Conservation (phyloP, 30 jellyfish, hydroid and myxozoan species). For the Cassiopea andromeda region DNA sequence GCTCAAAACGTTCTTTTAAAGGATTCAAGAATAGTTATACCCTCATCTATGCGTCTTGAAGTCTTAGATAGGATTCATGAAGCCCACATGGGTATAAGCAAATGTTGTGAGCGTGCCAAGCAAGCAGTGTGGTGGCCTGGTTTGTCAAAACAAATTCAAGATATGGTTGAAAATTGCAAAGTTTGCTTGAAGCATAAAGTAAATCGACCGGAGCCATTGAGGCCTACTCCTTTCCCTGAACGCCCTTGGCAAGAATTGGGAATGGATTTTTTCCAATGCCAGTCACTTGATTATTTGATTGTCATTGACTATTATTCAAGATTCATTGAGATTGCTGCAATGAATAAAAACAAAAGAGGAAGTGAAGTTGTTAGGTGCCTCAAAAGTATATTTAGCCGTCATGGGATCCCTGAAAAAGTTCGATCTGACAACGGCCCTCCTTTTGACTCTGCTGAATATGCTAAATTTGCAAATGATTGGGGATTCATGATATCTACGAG, state of each 20-base stretch:
- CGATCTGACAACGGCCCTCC: slow-evolving; percentile 16
- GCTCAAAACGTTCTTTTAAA: too few species aligned
- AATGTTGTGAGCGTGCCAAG: slow-evolving; percentile 34
- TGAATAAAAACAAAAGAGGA: slow-evolving; percentile 1
- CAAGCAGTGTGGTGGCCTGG: slow-evolving; percentile 63
- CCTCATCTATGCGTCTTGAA: slow-evolving; percentile 29
- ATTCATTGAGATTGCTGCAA: slow-evolving; percentile 5
- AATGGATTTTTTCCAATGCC: neutral
- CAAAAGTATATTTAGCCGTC: slow-evolving; percentile 22
- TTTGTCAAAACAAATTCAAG: slow-evolving; percentile 14
- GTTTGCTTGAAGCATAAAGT: neutral
- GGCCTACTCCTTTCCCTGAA: slow-evolving; percentile 13
- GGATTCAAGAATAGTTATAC: slow-evolving; percentile 38
- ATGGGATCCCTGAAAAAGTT: slow-evolving; percentile 22
- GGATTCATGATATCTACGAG: neutral
- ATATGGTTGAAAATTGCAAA: slow-evolving; percentile 21
- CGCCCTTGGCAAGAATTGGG: slow-evolving; percentile 44
- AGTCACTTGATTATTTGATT: slow-evolving; percentile 1
- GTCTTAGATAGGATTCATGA: slow-evolving; percentile 40
- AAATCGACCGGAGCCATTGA: neutral
- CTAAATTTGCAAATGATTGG: slow-evolving; percentile 17
- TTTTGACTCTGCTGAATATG: slow-evolving; percentile 7
- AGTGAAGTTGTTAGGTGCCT: neutral
- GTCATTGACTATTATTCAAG: neutral
- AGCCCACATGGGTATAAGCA: slow-evolving; percentile 44